Evolutionary conservation across 2,888 invertebrate species (phyloP), one percentile per base, ranked within the genome.

Genomic region (Incurvaria masculella): DNA sequence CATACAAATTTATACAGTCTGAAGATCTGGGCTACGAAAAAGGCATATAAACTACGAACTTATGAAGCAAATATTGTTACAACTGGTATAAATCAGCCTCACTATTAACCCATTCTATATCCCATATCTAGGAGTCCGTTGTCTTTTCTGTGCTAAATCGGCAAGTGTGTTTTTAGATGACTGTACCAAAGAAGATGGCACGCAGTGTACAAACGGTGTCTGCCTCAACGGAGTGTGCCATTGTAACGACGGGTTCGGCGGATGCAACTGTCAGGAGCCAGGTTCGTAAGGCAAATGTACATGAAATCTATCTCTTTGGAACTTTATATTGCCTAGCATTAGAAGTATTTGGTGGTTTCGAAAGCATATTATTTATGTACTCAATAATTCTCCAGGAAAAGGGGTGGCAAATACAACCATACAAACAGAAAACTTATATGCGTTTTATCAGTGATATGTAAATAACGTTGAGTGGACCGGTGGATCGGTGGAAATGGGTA

Each of bases 221-320:
- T 95, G 95, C 80, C 85, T 95, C 64, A 91, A 91, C 72, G 88
- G 90, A 66, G 92, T 92, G 70, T 95, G 95, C 81, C 92, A 95
- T 81, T 95, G 95, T 78, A 94, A 95, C 73, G 95, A 95, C 73
- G 95, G 95, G 60, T 95, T 85, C 68, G 94, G 94, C 56, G 95
- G 95, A 60, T 94, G 94, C 73, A 93, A 91, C 71, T 95, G 95
- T 72, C 92, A 93, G 82, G 91, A 91, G 71, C 88, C 88, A 76
- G 94, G 94, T 94, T 79, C 73, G 74, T 51, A 42, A n/a, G n/a
- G n/a, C n/a, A n/a, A n/a, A n/a, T n/a, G n/a, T n/a, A n/a, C n/a
- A n/a, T n/a, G n/a, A n/a, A n/a, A n/a, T n/a, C n/a, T n/a, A n/a
- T n/a, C n/a, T n/a, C n/a, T n/a, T n/a, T n/a, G n/a, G n/a, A n/a